Evolutionary conservation across 2,888 invertebrate species (phyloP).

Genomic region (Perdita meconis): DNA sequence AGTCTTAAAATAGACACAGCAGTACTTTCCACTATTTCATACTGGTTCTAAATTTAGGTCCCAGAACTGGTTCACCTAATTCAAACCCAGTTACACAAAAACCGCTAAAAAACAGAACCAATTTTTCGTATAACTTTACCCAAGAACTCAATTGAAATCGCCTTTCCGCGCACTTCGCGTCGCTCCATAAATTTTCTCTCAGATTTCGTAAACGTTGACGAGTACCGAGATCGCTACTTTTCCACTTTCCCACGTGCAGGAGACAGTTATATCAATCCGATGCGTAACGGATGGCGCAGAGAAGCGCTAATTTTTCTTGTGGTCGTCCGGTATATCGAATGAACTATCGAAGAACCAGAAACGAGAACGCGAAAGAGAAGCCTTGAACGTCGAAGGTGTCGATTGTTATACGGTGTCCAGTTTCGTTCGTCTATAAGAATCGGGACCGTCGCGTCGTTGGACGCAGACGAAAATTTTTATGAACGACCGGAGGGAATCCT

Average conservation of each 20-base stretch:
- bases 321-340: conserved; percentile 63
- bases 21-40: too few species aligned
- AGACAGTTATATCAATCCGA: conserved; percentile 52
- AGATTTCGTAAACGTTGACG: conserved; percentile 20
- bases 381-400: conserved; percentile 50
- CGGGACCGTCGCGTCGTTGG: conserved; percentile 11
- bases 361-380: conserved; percentile 57
- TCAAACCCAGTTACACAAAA: background rate
- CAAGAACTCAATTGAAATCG: background rate
- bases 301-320: conserved; percentile 57
- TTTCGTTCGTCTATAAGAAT: conserved; percentile 61
- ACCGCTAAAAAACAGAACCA: background rate
- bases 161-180: background rate
- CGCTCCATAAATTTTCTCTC: background rate
- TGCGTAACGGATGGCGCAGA: conserved; percentile 35
- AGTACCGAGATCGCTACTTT: conserved; percentile 5
- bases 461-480: conserved; percentile 33
- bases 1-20: too few species aligned
- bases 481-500: conserved; percentile 25
- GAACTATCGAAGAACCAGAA: conserved; percentile 48
- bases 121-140: background rate
- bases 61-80: too few species aligned
- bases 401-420: conserved; percentile 58
- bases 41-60: too few species aligned
- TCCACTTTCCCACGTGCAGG: conserved; percentile 53